phyloP scores from a whole-genome alignment of 2,888 invertebrate species.

The Candidula unifasciata region DNA sequence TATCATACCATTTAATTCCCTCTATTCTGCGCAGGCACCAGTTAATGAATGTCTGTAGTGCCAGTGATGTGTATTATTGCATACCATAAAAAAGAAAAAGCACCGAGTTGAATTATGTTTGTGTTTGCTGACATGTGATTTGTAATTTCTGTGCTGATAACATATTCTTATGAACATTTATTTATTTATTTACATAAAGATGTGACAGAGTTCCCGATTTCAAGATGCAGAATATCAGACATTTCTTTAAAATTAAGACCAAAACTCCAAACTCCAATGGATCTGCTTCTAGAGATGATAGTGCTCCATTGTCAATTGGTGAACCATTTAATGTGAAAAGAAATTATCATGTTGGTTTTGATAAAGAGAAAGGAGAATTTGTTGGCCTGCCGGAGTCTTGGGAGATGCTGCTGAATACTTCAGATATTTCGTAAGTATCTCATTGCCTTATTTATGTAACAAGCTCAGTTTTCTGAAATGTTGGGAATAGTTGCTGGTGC shows the following conservation, averaged over 20 bases:
- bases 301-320: constrained; percentile 82
- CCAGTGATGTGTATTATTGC: too few relatives aligned
- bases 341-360: constrained; percentile 80
- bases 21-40: too few relatives aligned
- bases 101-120: too few relatives aligned
- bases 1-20: too few relatives aligned
- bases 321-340: constrained; percentile 91
- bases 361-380: constrained; percentile 82
- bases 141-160: neutral
- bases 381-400: constrained; percentile 86
- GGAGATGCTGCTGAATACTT: constrained; percentile 82
- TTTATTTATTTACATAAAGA: neutral
- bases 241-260: constrained; percentile 36
- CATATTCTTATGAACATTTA: neutral
- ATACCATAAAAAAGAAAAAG: too few relatives aligned
- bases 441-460: neutral
- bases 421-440: constrained; percentile 84
- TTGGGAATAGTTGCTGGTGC: neutral
- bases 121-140: too few relatives aligned
- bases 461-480: neutral
- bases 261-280: constrained; percentile 48
- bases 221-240: constrained; percentile 33
- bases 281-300: constrained; percentile 47
- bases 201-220: neutral
- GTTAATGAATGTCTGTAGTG: too few relatives aligned